phyloP scores from a whole-genome alignment of 2,113 vertebrate genomes.

The Crotalus viridis region DNA sequence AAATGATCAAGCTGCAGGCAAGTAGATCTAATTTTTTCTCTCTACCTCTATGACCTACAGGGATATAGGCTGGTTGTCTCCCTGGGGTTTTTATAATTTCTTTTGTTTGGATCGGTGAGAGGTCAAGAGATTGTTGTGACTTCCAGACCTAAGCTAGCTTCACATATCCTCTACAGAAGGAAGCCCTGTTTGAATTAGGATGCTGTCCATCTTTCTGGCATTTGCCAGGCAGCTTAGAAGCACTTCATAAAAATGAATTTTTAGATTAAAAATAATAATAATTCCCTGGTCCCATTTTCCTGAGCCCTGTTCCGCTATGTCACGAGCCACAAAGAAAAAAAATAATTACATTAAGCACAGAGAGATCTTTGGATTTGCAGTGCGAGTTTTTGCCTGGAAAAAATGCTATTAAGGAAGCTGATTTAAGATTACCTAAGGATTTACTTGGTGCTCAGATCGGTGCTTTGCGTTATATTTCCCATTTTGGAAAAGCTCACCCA shows the following conservation, averaged over 20 bases:
- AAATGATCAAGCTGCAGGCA: not conserved
- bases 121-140: not conserved
- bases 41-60: not conserved
- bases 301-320: not conserved
- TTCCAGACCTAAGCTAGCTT: not conserved
- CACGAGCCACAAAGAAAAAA: not conserved
- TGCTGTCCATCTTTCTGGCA: not conserved
- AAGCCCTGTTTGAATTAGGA: not conserved
- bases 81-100: not conserved
- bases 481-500: not conserved
- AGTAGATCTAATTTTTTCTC: not conserved
- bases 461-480: not conserved
- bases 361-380: not conserved
- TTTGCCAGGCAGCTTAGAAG: not conserved
- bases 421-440: not conserved
- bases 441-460: not conserved
- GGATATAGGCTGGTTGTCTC: not conserved
- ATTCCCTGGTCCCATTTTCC: conserved; percentile 33
- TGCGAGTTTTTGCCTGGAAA: not conserved
- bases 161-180: not conserved
- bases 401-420: conserved; percentile 9
- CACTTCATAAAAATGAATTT: not conserved
- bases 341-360: not conserved
- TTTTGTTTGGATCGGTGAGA: not conserved
- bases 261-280: not conserved